Evolutionary conservation across 2,888 invertebrate genomes (phyloP), one percentile per base, ranked within the genome.

Genomic region (Blera fallax): DNA sequence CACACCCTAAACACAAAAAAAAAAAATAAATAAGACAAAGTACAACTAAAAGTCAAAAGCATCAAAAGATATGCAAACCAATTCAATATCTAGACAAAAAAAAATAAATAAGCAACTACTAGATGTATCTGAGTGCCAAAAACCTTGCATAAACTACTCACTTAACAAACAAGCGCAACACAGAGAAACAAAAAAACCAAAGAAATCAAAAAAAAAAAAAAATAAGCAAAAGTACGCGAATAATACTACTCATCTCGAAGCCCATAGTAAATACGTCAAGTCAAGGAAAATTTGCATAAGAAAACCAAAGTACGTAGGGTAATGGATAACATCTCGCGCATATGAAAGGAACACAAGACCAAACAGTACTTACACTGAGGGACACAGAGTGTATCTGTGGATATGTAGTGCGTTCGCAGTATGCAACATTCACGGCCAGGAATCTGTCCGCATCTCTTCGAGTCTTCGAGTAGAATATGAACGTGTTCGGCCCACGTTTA

Each of bases 401-500:
- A 24, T 4, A 24, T 29, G 40, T 37, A 52, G 67, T 58, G 72
- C 74, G 74, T 76, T 56, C 65, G 29, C 40, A 65, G 48, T 43
- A 50, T 64, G 64, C 69, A 60, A 37, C 32, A 24, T 45, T 32
- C 14, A 37, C 60, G 18, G 29, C 45, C 27, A 67, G 60, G 65
- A 76, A 67, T 79, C 45, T 48, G 43, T n/a, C n/a, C n/a, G n/a
- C n/a, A n/a, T 70, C 43, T 45, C 37, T 72, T n/a, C 48, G 16
- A 45, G 56, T 14, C 32, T 72, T 37, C 48, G 50, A 45, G 72
- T 60, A n/a, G 82, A 77, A 64, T 82, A 82, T 76, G 83, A 67
- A 83, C 78, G 72, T 73, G 77, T 78, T 78, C 78, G 45, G 72
- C 83, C 83, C 83, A 83, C 83, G 83, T 83, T 83, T 48, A 78